Evolutionary conservation across 2,797 vertebrate genomes (phyloP).

Genomic region (Coreius guichenoti): DNA sequence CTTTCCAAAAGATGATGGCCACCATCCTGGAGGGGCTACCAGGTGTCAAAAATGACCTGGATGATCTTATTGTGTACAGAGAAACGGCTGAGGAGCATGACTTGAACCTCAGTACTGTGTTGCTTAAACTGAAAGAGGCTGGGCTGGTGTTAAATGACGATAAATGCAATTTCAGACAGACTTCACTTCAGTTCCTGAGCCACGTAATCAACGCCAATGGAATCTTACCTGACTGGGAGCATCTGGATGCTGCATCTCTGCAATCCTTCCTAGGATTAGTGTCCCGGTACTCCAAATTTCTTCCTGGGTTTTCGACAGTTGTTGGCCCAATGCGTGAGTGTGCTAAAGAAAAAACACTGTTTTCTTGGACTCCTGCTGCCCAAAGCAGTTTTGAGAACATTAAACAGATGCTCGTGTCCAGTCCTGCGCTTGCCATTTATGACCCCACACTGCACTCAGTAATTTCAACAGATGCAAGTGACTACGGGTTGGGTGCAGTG

Average conservation of each 20-base stretch:
- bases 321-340: not conserved
- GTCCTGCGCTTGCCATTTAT: not conserved
- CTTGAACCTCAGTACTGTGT: too few relatives aligned
- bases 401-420: not conserved
- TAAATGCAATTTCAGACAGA: too few relatives aligned
- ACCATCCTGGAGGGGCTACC: conserved; percentile 23
- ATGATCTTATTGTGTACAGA: too few relatives aligned
- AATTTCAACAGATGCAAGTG: conserved; percentile 33
- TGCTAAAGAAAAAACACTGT: not conserved
- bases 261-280: conserved; percentile 41
- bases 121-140: too few relatives aligned
- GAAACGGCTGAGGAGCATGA: too few relatives aligned
- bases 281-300: conserved; percentile 47
- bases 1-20: conserved; percentile 35
- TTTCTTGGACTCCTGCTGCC: not conserved
- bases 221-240: conserved; percentile 47
- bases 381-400: not conserved
- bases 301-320: conserved; percentile 42
- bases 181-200: too few relatives aligned
- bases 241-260: conserved; percentile 25
- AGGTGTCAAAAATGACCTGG: not conserved
- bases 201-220: too few relatives aligned
- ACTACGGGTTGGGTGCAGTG: conserved; percentile 3
- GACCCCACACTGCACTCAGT: conserved; percentile 3
- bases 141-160: too few relatives aligned